These are phyloP conservation scores for Charaxes varanes DNA, from an alignment of 1,140 invertebrate genomes.

Conservation along the genomic window DNA sequence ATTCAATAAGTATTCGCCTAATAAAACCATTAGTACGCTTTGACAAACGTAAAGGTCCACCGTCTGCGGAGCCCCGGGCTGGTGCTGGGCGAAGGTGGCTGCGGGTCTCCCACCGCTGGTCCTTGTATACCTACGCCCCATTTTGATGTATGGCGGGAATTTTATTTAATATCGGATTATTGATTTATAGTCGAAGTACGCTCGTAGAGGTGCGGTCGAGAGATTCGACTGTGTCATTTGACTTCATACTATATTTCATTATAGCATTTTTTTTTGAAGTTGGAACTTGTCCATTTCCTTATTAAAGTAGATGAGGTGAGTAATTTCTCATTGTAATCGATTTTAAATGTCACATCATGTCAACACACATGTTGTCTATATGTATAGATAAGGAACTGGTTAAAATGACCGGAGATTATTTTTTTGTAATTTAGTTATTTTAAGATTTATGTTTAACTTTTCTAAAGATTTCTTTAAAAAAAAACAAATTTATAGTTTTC, in stretches of 20 bases:
- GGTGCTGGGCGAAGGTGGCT: constrained; percentile 5
- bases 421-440: no score
- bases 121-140: constrained; percentile 31
- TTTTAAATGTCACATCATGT: background rate
- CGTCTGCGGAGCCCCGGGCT: constrained; percentile 10
- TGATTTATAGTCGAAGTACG: constrained; percentile 44
- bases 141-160: constrained; percentile 44
- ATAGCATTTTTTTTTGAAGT: no score
- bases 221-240: no score
- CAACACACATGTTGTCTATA: no score
- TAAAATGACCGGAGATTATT: no score
- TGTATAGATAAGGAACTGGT: no score
- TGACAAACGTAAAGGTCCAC: constrained; percentile 30
- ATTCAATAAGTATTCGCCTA: constrained; percentile 39
- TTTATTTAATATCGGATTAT: constrained; percentile 54
- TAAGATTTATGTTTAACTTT: no score
- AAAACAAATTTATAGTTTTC: no score
- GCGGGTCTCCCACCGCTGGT: constrained; percentile 22
- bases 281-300: no score
- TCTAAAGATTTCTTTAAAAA: no score
- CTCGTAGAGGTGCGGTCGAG: constrained; percentile 9
- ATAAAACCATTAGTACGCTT: constrained; percentile 41
- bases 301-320: no score
- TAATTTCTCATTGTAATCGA: background rate
- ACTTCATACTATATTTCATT: no score